A percentile compares a stretch with the other conserved stretches of the same genome.
phyloP scores from a whole-genome alignment of 2,888 invertebrate genomes.

The Fissipunctia ypsillon region DNA sequence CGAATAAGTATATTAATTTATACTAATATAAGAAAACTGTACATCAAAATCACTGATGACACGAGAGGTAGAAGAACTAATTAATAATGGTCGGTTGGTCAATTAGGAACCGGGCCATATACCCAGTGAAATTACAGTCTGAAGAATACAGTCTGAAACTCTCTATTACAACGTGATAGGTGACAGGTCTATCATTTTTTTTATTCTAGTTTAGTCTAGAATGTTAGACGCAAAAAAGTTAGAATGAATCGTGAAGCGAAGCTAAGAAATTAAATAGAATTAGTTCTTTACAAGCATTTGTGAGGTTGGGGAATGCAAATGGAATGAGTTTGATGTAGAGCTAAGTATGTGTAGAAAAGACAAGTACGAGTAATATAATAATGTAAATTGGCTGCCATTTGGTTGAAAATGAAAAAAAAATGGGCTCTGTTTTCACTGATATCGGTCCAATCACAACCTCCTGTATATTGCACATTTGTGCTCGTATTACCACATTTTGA shows the following conservation, averaged over 20 bases:
- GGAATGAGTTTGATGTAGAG: background rate
- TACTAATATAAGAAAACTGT: background rate
- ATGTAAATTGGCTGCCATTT: too few species aligned
- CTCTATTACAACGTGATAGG: slow-evolving; percentile 43
- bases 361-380: too few species aligned
- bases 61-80: background rate
- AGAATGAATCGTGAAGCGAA: slow-evolving; percentile 18
- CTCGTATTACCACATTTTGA: too few species aligned
- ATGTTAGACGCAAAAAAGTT: slow-evolving; percentile 32
- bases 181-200: slow-evolving; percentile 41
- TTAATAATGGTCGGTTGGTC: background rate
- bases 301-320: slow-evolving; percentile 32
- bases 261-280: slow-evolving; percentile 44
- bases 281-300: slow-evolving; percentile 41
- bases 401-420: too few species aligned
- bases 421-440: too few species aligned
- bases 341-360: slow-evolving; percentile 16
- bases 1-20: too few species aligned
- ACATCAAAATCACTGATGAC: background rate
- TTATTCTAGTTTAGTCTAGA: slow-evolving; percentile 15
- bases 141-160: slow-evolving; percentile 33
- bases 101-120: background rate
- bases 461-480: too few species aligned
- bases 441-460: too few species aligned
- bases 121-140: slow-evolving; percentile 12